phyloP scores from a whole-genome alignment of 2,797 vertebrate species.

The Dallia pectoralis region DNA sequence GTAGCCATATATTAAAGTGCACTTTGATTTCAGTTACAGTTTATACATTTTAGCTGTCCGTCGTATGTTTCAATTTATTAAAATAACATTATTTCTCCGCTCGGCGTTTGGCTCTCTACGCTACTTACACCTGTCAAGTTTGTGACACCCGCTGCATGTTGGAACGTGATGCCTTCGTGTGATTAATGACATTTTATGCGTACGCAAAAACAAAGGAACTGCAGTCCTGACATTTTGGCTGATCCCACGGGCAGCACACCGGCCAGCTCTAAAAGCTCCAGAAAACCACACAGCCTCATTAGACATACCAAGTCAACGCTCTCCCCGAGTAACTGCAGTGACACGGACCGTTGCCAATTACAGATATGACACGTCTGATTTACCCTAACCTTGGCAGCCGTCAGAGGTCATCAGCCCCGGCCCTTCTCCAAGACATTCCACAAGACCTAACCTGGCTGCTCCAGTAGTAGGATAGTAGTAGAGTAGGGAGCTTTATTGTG shows the following conservation, averaged over 20 bases:
- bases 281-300: background rate
- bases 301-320: background rate
- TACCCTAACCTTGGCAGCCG: background rate
- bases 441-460: conserved; percentile 19
- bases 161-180: background rate
- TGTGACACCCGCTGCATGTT: background rate
- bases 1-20: too few species aligned
- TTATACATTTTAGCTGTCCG: too few species aligned
- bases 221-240: background rate
- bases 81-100: too few species aligned
- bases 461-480: conserved; percentile 3
- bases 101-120: too few species aligned
- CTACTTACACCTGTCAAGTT: too few species aligned
- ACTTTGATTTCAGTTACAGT: too few species aligned
- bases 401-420: conserved; percentile 20
- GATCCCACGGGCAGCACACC: background rate
- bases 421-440: conserved; percentile 21
- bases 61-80: too few species aligned
- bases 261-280: background rate
- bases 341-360: background rate
- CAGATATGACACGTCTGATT: background rate
- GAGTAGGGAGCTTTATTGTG: background rate
- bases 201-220: background rate
- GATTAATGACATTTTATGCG: background rate
- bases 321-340: background rate